Evolutionary conservation across 2,888 invertebrate genomes (phyloP), one percentile per base, ranked within the genome.

Genomic region (Clivina fossor): DNA sequence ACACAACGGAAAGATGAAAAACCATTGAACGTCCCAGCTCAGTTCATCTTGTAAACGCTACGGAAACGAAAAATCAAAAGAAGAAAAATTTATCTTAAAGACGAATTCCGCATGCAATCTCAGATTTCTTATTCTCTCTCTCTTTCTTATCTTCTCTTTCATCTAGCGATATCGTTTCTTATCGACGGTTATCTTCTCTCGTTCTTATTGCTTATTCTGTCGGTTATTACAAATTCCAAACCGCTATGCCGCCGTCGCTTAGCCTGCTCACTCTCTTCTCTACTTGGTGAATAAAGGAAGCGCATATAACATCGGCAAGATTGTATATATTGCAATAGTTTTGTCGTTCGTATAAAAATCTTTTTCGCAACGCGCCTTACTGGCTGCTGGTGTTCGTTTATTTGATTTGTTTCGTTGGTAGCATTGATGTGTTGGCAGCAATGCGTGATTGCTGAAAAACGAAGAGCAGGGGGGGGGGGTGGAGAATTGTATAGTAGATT

Each of bases 191-290:
- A 56, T 58, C 59, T 60, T 61, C 64, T 62, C 64, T 63, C 65
- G 63, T 63, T 60, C 66, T 68, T 68, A 68, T 67, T 67, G 67
- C 68, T 66, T 67, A 66, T 66, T 67, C 67, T 63, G 65, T 66
- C 62, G 66, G 66, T 69, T 70, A 70, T 70, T 70, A 70, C 65
- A 70, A 69, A 70, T 70, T 70, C 69, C 70, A 63, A 64, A n/a
- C 63, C 66, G 66, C 65, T 65, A 65, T 59, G 8, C n/a, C n/a
- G 7, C n/a, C 44, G 3, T 30, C 5, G 13, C 15, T 13, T 28
- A 5, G 13, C 41, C 41, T 15, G 19, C 46, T 4, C 13, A 26
- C 26, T 8, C 30, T 30, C 4, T 11, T 30, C 30, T 2, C 2
- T 13, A 3, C 30, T 13, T 4, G 4, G n/a, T 4, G n/a, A 9